phyloP scores from a whole-genome alignment of 2,797 vertebrate species.

The Spea hammondii region DNA sequence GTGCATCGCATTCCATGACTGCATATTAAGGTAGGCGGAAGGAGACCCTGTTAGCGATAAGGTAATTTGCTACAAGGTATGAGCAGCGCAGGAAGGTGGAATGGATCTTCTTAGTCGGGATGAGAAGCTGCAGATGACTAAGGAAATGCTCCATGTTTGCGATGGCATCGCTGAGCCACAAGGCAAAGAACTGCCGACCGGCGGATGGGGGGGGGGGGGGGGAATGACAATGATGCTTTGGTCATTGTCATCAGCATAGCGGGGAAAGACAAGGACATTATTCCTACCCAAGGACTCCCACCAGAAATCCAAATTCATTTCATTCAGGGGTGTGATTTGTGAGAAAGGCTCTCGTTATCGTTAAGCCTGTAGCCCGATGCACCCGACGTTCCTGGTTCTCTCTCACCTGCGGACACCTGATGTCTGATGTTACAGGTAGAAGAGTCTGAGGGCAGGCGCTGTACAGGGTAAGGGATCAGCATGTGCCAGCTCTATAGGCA shows the following conservation, averaged over 20 bases:
- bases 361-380: too few relatives aligned
- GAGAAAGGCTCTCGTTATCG: too few relatives aligned
- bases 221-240: background rate
- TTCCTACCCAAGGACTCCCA: slow-evolving; percentile 15
- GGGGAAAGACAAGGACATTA: slow-evolving; percentile 13
- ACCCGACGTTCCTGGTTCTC: too few relatives aligned
- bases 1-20: background rate
- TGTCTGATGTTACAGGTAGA: too few relatives aligned
- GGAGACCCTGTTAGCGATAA: background rate
- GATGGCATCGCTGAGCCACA: background rate
- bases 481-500: background rate
- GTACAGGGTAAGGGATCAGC: background rate
- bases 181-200: background rate
- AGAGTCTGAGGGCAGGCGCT: background rate
- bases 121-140: too few relatives aligned
- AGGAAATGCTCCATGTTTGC: background rate
- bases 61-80: too few relatives aligned
- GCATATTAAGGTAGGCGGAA: background rate
- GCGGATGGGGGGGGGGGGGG: background rate
- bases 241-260: background rate
- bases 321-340: too few relatives aligned
- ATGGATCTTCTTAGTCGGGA: background rate
- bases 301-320: slow-evolving; percentile 19
- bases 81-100: background rate
- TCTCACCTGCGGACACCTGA: too few relatives aligned